phyloP scores from a whole-genome alignment of 2,113 vertebrate genomes.

The Struthio camelus region DNA sequence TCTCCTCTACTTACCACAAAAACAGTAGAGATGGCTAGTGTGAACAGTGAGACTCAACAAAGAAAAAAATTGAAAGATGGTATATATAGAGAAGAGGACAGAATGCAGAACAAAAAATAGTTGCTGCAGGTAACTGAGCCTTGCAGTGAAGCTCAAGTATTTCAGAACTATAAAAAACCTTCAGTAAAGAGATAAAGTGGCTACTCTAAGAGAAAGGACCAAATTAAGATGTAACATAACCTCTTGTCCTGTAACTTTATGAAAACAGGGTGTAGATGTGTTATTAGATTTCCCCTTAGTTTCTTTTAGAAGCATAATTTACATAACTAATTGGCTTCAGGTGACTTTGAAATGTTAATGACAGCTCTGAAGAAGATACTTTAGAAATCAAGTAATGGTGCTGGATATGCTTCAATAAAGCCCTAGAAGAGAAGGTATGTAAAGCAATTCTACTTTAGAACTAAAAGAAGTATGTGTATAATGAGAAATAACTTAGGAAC shows the following conservation, averaged over 20 bases:
- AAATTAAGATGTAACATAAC: neutral
- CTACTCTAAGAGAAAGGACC: neutral
- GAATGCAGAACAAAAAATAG: neutral
- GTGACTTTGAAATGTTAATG: neutral
- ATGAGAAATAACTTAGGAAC: neutral
- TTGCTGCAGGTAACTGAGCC: neutral
- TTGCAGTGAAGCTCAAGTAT: neutral
- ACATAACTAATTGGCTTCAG: neutral
- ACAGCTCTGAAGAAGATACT: neutral
- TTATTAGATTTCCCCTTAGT: neutral
- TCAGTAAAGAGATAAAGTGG: neutral
- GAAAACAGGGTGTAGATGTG: neutral
- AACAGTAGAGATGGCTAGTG: neutral
- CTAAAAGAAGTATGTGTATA: neutral
- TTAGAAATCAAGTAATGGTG: neutral
- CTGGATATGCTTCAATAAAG: neutral
- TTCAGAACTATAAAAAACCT: neutral
- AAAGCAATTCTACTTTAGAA: neutral
- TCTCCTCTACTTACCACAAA: neutral
- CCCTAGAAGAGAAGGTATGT: neutral
- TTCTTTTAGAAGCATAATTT: neutral
- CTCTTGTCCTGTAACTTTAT: neutral
- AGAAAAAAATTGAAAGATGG: neutral
- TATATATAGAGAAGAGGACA: neutral
- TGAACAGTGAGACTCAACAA: neutral